Base-by-base conservation (phyloP, 2,888 invertebrate genomes). In the Orthosia gracilis region DNA sequence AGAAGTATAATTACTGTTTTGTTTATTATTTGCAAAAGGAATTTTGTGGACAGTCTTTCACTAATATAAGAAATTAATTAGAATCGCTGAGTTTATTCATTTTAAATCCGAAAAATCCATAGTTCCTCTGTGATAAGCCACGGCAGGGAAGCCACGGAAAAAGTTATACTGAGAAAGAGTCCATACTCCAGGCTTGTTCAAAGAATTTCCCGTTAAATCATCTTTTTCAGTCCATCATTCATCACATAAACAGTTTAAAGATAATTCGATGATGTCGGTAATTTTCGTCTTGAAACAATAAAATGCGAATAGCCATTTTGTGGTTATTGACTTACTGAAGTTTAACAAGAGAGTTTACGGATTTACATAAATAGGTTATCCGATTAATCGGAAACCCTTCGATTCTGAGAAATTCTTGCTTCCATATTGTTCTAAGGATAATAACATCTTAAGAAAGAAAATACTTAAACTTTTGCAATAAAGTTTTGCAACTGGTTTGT, bases 321-420 rank as follows among this genome's bases (percentile, higher is more conserved):
- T 23, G 59, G 47, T 67, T 26, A 40, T 31, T 31, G 57, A 47
- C 26, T 47, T 26, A 47, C n/a, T 59, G 12, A 59, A 59, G 61
- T 54, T 54, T 69, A 63, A 54, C 31, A 18, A 55, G 23, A 23
- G 11, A 4, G 13, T 5, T 26, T 15, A 69, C 17, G 31, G 26
- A 69, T 75, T 75, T 64, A 64, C 65, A 45, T 57, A 26, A 57
- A 50, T n/a, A 40, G 40, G n/a, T n/a, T 40, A 26, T 13, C 26
- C 17, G 11, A 66, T 58, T 76, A 26, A 61, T 54, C 40, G 47
- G 31, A 1, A 17, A 45, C 7, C n/a, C 4, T 70, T 50, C 7
- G 13, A 47, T 64, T 45, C 52, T 50, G 15, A 31, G n/a, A 54
- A 55, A 7, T 45, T 40, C 54, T 54, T 18, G n/a, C 9, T 49